Evolutionary conservation across 1,140 invertebrate genomes (phyloP).

Genomic region (Pseudoatta argentina): DNA sequence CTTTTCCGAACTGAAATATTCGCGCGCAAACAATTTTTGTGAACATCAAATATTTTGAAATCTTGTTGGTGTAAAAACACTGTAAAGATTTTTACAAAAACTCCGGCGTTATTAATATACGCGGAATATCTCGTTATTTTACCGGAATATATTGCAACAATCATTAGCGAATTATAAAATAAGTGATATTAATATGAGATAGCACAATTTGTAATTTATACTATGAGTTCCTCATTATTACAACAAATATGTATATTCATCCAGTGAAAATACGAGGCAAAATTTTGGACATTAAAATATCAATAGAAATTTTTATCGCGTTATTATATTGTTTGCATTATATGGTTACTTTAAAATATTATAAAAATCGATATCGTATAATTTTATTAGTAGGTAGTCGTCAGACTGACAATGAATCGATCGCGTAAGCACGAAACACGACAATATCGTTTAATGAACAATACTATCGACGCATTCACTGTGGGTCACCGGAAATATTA

Average conservation of each 20-base stretch:
- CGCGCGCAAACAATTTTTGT: not conserved
- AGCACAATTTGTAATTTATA: constrained; percentile 43
- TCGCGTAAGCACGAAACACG: not conserved
- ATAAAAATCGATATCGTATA: not conserved
- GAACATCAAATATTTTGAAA: constrained; percentile 14
- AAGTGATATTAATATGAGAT: constrained; percentile 20
- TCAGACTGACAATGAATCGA: not conserved
- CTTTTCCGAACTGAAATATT: not conserved
- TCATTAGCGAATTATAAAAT: constrained; percentile 28
- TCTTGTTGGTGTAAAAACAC: not conserved
- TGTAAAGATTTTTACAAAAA: not conserved
- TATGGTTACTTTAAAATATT: not conserved
- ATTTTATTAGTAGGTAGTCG: not conserved
- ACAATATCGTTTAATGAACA: constrained; percentile 15
- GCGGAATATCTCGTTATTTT: not conserved
- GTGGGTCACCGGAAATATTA: constrained; percentile 64
- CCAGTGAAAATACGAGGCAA: not conserved
- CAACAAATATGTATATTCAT: not conserved
- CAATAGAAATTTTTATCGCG: not conserved
- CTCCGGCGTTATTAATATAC: not conserved
- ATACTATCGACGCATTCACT: not conserved
- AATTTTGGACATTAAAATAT: constrained; percentile 11
- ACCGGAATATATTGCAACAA: not conserved
- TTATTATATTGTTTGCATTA: not conserved
- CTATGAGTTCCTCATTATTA: constrained; percentile 13